A percentile compares a stretch with the other conserved stretches of the same genome.
phyloP scores from a whole-genome alignment of 2,797 vertebrate species.

The Enteromius mattozi region DNA sequence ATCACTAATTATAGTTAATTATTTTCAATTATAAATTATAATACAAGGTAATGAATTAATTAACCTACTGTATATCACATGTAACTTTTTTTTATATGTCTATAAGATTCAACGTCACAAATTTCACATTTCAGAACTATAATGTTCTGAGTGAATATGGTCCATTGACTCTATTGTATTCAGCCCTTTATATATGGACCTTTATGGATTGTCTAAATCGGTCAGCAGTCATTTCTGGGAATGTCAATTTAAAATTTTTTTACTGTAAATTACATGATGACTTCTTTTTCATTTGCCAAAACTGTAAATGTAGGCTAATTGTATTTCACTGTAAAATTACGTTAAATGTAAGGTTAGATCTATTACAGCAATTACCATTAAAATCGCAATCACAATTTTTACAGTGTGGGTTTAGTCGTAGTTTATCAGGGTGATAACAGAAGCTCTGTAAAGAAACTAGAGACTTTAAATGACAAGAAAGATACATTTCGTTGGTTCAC shows the following conservation, averaged over 20 bases:
- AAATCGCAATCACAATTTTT: background rate
- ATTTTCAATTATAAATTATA: background rate
- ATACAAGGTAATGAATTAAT: background rate
- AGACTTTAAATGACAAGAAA: background rate
- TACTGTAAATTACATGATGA: background rate
- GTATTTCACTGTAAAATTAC: background rate
- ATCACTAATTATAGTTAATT: background rate
- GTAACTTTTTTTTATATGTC: background rate
- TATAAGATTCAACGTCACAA: background rate
- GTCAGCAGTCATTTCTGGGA: background rate
- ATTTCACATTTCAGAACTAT: slow-evolving; percentile 23
- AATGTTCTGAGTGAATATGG: slow-evolving; percentile 22
- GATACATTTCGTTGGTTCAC: background rate
- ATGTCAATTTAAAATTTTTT: background rate
- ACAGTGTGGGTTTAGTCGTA: background rate
- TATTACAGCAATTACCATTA: background rate
- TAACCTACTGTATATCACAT: background rate
- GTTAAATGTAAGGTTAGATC: background rate
- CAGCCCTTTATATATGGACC: slow-evolving; percentile 48
- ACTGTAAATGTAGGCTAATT: background rate
- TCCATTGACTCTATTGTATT: background rate
- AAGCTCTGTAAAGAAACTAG: background rate
- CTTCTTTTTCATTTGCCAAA: background rate
- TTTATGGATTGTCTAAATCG: slow-evolving; percentile 48
- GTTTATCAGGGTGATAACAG: background rate